phyloP scores from a whole-genome alignment of 2,888 invertebrate genomes.

The Elysia crispata region DNA sequence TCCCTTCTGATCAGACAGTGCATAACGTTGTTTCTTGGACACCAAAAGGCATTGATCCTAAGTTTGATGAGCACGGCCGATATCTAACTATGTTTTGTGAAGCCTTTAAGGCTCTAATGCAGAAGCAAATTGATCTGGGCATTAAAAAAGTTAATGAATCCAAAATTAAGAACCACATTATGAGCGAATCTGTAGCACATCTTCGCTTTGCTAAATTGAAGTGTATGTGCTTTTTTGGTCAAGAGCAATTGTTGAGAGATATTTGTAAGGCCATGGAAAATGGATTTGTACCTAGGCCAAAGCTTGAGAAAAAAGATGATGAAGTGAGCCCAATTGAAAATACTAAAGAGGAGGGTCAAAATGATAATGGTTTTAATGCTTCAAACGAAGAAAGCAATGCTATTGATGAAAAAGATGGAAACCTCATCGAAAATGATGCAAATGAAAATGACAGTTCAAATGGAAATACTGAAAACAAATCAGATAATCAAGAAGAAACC shows the following conservation, averaged over 20 bases:
- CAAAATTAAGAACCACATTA: slow-evolving; percentile 1
- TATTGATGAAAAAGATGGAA: neutral
- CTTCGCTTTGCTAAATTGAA: neutral
- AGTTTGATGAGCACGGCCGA: slow-evolving; percentile 51
- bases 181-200: slow-evolving; percentile 1
- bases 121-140: slow-evolving; percentile 58
- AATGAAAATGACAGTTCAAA: neutral
- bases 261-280: neutral
- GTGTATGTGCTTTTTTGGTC: slow-evolving; percentile 33
- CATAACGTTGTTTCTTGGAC: slow-evolving; percentile 61
- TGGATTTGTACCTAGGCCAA: neutral
- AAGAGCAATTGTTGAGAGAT: neutral
- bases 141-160: slow-evolving; percentile 37
- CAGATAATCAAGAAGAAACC: too few species aligned
- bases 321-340: neutral
- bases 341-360: slow-evolving; percentile 25
- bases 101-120: slow-evolving; percentile 57
- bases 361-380: neutral
- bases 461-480: too few species aligned
- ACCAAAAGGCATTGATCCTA: slow-evolving; percentile 51
- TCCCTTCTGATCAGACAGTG: slow-evolving; percentile 54
- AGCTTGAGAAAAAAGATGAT: neutral
- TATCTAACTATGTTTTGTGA: slow-evolving; percentile 61
- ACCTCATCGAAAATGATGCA: neutral
- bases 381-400: too few species aligned